These are phyloP conservation scores for Urocitellus parryii DNA, from an alignment of 2,113 vertebrate genomes.

Conservation along the genomic window DNA sequence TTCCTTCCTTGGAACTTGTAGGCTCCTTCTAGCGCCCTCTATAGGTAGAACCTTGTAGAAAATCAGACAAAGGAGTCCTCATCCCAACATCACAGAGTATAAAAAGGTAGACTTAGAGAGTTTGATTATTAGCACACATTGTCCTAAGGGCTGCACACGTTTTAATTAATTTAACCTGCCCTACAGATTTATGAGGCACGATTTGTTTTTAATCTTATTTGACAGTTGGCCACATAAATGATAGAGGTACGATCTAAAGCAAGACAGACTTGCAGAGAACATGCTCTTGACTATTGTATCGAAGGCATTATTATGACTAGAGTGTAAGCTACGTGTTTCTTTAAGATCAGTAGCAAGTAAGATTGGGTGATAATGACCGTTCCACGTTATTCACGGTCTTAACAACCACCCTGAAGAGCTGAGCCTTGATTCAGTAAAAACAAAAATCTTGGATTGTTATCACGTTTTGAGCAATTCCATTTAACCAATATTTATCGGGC, in stretches of 20 bases:
- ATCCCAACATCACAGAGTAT: not conserved
- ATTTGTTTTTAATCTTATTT: not conserved
- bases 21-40: not conserved
- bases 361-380: not conserved
- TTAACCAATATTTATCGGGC: not conserved
- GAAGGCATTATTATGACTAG: too few species aligned
- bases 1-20: not conserved
- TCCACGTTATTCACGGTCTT: not conserved
- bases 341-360: not conserved
- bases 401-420: not conserved
- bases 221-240: not conserved
- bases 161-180: not conserved
- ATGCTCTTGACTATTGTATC: not conserved
- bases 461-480: not conserved
- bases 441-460: not conserved
- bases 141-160: not conserved
- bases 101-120: not conserved
- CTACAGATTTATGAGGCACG: not conserved
- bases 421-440: not conserved
- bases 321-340: too few species aligned
- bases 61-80: not conserved
- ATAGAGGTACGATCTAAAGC: not conserved
- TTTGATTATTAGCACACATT: not conserved
- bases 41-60: not conserved
- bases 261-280: not conserved